Evolutionary conservation across 2,113 vertebrate species (phyloP).

Genomic region (Oncorhynchus keta): DNA sequence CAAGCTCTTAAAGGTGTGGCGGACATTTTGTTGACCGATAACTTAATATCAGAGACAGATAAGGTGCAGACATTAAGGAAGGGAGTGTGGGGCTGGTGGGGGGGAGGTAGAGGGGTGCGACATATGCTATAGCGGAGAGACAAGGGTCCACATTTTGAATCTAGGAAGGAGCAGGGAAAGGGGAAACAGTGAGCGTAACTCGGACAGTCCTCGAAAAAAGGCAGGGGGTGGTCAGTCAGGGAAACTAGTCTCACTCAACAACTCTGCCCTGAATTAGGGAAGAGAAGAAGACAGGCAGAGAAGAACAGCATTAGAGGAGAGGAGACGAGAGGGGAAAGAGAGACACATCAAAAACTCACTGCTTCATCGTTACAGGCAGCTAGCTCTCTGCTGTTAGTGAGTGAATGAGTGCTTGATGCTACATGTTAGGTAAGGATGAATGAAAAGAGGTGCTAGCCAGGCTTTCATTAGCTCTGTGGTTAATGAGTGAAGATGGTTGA

Average conservation of each 20-base stretch:
- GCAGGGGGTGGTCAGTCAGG: constrained; percentile 79
- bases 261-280: constrained; percentile 82
- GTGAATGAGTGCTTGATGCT: not conserved
- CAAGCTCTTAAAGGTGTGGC: constrained; percentile 22
- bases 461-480: not conserved
- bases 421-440: not conserved
- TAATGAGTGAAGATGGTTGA: not conserved
- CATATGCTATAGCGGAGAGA: constrained; percentile 38
- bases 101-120: not conserved
- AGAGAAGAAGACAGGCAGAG: constrained; percentile 76
- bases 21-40: constrained; percentile 33
- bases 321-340: constrained; percentile 32
- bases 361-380: constrained; percentile 23
- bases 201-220: constrained; percentile 74
- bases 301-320: constrained; percentile 64
- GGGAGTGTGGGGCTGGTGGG: not conserved
- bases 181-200: constrained; percentile 68
- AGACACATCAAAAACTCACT: constrained; percentile 55
- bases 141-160: constrained; percentile 59
- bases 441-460: not conserved
- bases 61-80: constrained; percentile 44
- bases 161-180: constrained; percentile 46
- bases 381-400: constrained; percentile 18
- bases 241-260: constrained; percentile 86
- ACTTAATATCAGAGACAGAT: constrained; percentile 43